phyloP scores from a whole-genome alignment of 2,113 vertebrate species.

The Butorides virescens region DNA sequence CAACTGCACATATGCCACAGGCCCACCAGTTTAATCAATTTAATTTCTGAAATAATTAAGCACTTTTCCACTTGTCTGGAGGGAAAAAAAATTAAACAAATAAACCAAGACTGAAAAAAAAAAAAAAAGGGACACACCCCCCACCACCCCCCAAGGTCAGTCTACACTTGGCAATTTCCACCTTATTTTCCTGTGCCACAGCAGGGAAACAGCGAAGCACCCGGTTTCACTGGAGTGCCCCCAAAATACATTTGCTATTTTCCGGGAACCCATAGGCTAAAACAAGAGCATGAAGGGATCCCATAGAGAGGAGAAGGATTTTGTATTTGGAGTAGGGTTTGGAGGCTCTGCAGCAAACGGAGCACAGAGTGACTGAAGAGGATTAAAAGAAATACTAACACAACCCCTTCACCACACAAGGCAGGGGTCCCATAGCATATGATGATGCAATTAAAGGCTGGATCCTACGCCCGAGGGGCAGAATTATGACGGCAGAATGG shows the following conservation, averaged over 20 bases:
- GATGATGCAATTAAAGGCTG: background rate
- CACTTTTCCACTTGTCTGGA: background rate
- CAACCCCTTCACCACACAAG: background rate
- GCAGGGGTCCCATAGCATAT: background rate
- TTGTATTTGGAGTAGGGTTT: background rate
- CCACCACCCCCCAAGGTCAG: background rate
- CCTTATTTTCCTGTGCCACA: background rate
- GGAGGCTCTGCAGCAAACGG: background rate
- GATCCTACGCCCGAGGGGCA: background rate
- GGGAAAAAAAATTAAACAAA: background rate
- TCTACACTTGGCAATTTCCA: background rate
- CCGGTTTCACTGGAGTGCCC: background rate
- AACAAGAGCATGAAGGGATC: background rate
- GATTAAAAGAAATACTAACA: background rate
- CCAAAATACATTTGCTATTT: background rate
- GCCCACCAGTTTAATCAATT: background rate
- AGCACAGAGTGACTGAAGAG: background rate
- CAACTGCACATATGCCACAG: background rate
- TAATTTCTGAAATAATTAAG: background rate
- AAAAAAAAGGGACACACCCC: background rate
- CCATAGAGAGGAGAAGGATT: background rate
- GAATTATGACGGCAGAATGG: background rate
- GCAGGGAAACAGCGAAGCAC: background rate
- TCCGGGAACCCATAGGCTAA: background rate
- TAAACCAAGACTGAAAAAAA: background rate